These are phyloP conservation scores for Bucco capensis DNA, from an alignment of 2,113 vertebrate species.

Conservation along the genomic window DNA sequence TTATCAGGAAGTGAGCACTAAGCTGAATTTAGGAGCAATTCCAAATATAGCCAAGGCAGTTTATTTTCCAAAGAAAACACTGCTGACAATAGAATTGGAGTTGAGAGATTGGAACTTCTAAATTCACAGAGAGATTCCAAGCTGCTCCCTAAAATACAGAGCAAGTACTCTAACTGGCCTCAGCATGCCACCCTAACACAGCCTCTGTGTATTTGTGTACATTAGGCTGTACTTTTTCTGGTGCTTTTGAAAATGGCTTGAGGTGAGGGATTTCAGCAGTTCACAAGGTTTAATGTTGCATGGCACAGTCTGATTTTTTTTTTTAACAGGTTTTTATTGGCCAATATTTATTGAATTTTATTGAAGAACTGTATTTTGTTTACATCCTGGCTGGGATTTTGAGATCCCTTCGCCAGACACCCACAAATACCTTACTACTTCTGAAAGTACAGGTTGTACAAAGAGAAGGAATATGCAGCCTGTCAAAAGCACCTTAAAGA, in stretches of 20 bases:
- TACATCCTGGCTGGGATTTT: conserved; percentile 68
- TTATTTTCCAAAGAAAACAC: conserved; percentile 31
- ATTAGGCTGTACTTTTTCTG: conserved; percentile 3
- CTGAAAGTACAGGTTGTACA: conserved; percentile 60
- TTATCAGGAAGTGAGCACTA: not conserved
- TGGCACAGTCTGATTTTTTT: conserved; percentile 40
- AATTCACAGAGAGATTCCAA: not conserved
- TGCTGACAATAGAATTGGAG: not conserved
- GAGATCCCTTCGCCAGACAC: conserved; percentile 55
- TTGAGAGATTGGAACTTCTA: not conserved
- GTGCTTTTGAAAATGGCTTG: conserved; percentile 28
- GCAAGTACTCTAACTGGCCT: not conserved
- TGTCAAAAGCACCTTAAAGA: not conserved
- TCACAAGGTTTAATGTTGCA: conserved; percentile 59
- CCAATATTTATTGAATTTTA: conserved; percentile 63
- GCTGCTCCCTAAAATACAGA: not conserved
- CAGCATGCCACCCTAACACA: not conserved
- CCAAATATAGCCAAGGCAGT: not conserved
- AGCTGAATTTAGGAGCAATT: not conserved
- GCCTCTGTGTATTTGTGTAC: not conserved
- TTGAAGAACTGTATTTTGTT: conserved; percentile 66
- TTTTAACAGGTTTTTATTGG: conserved; percentile 48
- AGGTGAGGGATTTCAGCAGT: conserved; percentile 50
- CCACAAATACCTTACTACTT: conserved; percentile 49
- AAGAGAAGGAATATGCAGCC: conserved; percentile 41